Evolutionary conservation across 2,888 invertebrate genomes (phyloP).

Genomic region (Diogma glabrata): DNA sequence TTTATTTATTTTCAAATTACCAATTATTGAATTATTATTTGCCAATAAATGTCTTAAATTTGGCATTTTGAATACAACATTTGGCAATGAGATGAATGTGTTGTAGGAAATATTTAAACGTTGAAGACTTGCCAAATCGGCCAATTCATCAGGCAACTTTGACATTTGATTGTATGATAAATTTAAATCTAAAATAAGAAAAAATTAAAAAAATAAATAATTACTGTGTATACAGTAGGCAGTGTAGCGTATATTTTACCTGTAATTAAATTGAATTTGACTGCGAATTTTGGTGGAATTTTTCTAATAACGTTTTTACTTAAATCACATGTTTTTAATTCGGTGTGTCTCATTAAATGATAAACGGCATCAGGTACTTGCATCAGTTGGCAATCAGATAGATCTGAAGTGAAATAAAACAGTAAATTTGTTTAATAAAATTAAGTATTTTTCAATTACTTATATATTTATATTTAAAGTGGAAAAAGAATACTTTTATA

Average conservation of each 20-base stretch:
- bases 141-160: constrained; percentile 75
- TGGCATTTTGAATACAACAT: constrained; percentile 71
- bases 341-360: constrained; percentile 83
- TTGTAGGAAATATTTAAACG: constrained; percentile 80
- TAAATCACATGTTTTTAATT: constrained; percentile 75
- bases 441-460: too few relatives aligned
- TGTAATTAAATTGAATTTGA: constrained; percentile 78
- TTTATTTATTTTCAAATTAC: too few relatives aligned
- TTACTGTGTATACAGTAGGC: background rate
- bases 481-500: too few relatives aligned
- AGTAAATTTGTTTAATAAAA: too few relatives aligned
- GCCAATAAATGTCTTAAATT: constrained; percentile 67
- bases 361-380: constrained; percentile 90
- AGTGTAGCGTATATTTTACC: constrained; percentile 40
- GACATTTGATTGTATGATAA: constrained; percentile 82
- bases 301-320: constrained; percentile 85
- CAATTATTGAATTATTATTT: constrained; percentile 79
- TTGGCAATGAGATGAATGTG: constrained; percentile 69
- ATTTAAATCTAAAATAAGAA: constrained; percentile 54
- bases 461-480: too few relatives aligned
- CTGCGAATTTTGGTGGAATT: constrained; percentile 78
- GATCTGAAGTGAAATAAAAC: constrained; percentile 49
- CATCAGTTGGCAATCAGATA: constrained; percentile 86
- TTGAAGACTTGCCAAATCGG: constrained; percentile 62
- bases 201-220: constrained; percentile 17